Conservation (phyloP, 2,113 vertebrate species). For the Nothoprocta pentlandii region DNA sequence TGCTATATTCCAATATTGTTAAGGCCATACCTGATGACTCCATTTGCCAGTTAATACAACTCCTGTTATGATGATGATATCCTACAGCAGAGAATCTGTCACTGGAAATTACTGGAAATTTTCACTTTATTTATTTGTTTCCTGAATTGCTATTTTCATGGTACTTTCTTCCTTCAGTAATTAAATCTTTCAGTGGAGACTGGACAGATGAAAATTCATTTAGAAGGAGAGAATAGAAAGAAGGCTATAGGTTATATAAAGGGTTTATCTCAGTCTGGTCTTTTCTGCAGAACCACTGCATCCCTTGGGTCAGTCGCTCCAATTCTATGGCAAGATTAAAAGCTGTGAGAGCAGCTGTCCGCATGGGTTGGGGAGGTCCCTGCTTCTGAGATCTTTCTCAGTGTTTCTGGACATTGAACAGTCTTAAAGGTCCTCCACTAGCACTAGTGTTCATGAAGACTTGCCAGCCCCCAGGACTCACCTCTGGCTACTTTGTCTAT, state of each 20-base stretch:
- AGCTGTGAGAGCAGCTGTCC: neutral
- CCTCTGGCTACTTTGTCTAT: neutral
- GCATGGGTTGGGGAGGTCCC: neutral
- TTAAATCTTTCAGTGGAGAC: neutral
- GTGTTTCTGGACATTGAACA: neutral
- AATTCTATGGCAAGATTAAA: neutral
- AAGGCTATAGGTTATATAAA: neutral
- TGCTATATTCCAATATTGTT: constrained; percentile 31
- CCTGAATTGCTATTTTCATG: neutral
- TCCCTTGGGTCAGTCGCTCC: neutral
- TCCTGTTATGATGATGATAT: neutral
- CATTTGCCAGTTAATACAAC: constrained; percentile 30
- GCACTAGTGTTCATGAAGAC: neutral
- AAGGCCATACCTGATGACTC: constrained; percentile 1
- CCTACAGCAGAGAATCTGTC: neutral
- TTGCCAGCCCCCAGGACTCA: neutral
- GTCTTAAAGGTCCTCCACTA: neutral
- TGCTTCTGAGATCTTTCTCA: neutral
- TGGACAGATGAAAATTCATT: neutral
- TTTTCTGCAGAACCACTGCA: neutral
- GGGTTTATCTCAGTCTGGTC: neutral
- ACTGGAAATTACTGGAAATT: constrained; percentile 12
- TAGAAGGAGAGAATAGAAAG: neutral
- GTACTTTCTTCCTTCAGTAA: neutral
- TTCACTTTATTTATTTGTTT: neutral